Conservation (phyloP, 2,113 vertebrate species). For the Arizona elegans region DNA sequence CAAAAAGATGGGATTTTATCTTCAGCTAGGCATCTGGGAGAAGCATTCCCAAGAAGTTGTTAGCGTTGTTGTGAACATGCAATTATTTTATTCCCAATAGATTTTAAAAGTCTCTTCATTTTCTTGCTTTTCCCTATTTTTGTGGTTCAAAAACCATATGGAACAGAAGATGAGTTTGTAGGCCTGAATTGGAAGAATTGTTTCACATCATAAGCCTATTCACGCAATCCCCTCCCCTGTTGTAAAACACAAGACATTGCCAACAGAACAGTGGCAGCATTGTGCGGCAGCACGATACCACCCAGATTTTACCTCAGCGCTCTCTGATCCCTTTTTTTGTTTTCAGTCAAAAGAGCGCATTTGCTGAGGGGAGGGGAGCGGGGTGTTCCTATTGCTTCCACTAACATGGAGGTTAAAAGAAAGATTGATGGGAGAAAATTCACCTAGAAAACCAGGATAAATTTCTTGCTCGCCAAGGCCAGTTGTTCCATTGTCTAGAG, state of each 20-base stretch:
- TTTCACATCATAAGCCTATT: constrained; percentile 89
- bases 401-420: constrained; percentile 87
- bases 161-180: constrained; percentile 87
- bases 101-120: not conserved
- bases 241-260: constrained; percentile 92
- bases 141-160: constrained; percentile 60
- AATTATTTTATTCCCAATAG: constrained; percentile 55
- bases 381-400: constrained; percentile 82
- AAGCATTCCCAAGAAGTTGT: constrained; percentile 14
- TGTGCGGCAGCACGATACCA: constrained; percentile 89
- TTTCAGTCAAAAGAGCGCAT: constrained; percentile 76
- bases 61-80: not conserved
- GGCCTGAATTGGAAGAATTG: constrained; percentile 87
- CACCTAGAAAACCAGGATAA: constrained; percentile 90
- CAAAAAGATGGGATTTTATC: constrained; percentile 24
- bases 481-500: constrained; percentile 84
- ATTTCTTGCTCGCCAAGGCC: constrained; percentile 81
- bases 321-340: constrained; percentile 71
- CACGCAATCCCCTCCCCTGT: constrained; percentile 90
- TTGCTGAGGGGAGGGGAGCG: constrained; percentile 78
- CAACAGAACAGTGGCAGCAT: constrained; percentile 86
- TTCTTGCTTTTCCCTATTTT: not conserved
- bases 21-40: not conserved
- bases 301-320: constrained; percentile 89
- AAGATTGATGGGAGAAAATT: constrained; percentile 99